These are phyloP conservation scores for Rotaria sp. DNA, from an alignment of 2,888 invertebrate species.

Conservation along the genomic window DNA sequence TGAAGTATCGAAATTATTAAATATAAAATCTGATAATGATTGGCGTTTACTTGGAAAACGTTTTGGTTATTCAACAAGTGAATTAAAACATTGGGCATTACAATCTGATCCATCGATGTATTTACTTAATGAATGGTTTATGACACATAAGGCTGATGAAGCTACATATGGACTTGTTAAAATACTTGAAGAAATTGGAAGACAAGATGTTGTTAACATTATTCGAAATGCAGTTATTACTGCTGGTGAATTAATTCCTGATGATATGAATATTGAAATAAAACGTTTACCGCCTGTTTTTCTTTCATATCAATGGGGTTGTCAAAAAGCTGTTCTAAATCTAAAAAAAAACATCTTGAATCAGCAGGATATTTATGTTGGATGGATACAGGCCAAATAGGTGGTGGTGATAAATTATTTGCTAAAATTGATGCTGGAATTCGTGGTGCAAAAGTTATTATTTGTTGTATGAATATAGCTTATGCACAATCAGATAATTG, in stretches of 20 bases:
- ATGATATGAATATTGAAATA: background rate
- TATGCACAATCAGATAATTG: conserved; percentile 45
- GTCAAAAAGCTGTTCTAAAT: conserved; percentile 48
- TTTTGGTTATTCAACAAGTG: conserved; percentile 50
- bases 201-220: conserved; percentile 48
- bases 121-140: conserved; percentile 52
- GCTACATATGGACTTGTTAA: conserved; percentile 47
- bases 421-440: conserved; percentile 51
- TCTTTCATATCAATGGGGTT: conserved; percentile 51
- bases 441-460: conserved; percentile 48
- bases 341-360: conserved; percentile 46
- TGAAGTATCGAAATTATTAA: conserved; percentile 49
- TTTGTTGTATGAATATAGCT: conserved; percentile 49
- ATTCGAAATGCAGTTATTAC: conserved; percentile 49
- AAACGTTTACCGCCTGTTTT: conserved; percentile 44
- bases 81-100: conserved; percentile 50
- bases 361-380: conserved; percentile 48
- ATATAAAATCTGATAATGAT: conserved; percentile 47
- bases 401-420: conserved; percentile 52
- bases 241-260: conserved; percentile 40
- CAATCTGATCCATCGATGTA: conserved; percentile 51
- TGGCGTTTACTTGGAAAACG: conserved; percentile 50
- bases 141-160: conserved; percentile 50
- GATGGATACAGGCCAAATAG: conserved; percentile 54
- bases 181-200: conserved; percentile 48